phyloP scores from a whole-genome alignment of 1,140 invertebrate species.

The Eciton burchellii region DNA sequence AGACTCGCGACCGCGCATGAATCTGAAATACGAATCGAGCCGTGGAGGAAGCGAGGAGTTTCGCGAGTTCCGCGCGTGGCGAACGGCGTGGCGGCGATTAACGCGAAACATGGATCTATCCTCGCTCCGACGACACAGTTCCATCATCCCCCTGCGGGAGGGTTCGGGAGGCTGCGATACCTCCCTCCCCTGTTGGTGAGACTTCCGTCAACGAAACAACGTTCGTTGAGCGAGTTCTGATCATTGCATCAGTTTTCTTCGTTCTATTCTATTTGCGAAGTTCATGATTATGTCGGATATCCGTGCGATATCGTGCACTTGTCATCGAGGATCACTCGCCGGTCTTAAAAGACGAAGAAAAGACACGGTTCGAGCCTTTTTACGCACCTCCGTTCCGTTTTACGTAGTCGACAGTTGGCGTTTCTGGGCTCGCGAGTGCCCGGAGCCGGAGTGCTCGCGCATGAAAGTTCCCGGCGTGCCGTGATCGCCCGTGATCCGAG shows the following conservation, averaged over 20 bases:
- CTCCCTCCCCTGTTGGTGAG: neutral
- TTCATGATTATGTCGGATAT: no score
- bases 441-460: conserved; percentile 1
- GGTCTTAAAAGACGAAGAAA: no score
- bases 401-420: neutral
- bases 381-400: neutral
- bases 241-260: no score
- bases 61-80: conserved; percentile 10
- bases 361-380: neutral
- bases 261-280: no score
- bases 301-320: no score
- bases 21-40: conserved; percentile 63
- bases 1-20: conserved; percentile 55
- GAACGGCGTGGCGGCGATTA: conserved; percentile 33
- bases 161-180: no score
- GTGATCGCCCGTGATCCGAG: conserved; percentile 36
- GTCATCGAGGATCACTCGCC: no score
- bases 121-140: neutral
- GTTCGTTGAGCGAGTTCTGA: neutral
- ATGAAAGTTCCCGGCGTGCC: conserved; percentile 29
- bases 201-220: neutral
- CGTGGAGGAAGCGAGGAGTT: conserved; percentile 34
- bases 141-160: no score
- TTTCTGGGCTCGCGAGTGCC: neutral
- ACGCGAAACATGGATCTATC: conserved; percentile 4